These are phyloP conservation scores for Plodia interpunctella DNA, from an alignment of 1,140 invertebrate species.

Conservation along the genomic window DNA sequence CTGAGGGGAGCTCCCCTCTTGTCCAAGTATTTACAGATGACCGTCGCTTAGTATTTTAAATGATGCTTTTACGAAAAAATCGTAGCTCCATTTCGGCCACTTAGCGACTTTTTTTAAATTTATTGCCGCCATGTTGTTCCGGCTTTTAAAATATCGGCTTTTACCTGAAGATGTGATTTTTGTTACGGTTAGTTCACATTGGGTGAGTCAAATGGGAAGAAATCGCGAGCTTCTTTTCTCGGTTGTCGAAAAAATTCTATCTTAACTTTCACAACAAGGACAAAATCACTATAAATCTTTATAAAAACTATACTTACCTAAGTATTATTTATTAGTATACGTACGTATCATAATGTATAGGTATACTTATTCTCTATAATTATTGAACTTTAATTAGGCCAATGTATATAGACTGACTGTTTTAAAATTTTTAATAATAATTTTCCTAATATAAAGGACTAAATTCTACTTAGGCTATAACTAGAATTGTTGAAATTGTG, in stretches of 20 bases:
- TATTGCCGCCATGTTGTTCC: constrained; percentile 36
- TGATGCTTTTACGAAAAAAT: constrained; percentile 57
- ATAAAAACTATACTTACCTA: no score
- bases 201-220: not conserved
- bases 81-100: constrained; percentile 44
- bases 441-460: no score
- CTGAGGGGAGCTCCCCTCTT: constrained; percentile 30
- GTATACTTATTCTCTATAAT: no score
- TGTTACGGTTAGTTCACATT: constrained; percentile 10
- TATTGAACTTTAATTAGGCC: no score
- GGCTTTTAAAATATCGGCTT: constrained; percentile 28
- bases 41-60: constrained; percentile 58
- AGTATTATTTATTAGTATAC: no score
- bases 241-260: not conserved
- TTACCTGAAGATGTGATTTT: constrained; percentile 18
- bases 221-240: not conserved
- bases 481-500: no score
- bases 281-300: no score
- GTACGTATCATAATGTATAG: no score
- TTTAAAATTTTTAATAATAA: no score
- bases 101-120: constrained; percentile 39
- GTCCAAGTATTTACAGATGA: constrained; percentile 27
- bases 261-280: no score
- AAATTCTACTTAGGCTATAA: no score
- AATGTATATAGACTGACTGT: no score